These are phyloP conservation scores for Homalodisca vitripennis DNA, from an alignment of 1,140 invertebrate species.

Conservation along the genomic window DNA sequence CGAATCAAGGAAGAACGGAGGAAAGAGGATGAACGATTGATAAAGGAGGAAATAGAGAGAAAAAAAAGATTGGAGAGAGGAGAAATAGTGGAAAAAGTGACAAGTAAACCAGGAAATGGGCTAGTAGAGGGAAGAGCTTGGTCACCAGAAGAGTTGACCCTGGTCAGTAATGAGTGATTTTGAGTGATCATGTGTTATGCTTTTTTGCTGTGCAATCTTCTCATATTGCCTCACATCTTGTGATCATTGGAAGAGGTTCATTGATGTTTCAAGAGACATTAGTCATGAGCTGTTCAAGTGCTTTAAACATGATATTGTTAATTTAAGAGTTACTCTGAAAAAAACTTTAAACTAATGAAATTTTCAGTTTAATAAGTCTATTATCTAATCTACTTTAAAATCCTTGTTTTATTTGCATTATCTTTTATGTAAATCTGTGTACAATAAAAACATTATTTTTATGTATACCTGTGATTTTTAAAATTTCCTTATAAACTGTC, in stretches of 20 bases:
- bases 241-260: background rate
- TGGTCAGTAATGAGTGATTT: background rate
- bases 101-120: background rate
- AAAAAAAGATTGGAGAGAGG: background rate
- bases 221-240: background rate
- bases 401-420: too few relatives aligned
- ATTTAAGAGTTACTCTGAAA: too few relatives aligned
- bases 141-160: slow-evolving; percentile 2
- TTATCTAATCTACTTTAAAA: too few relatives aligned
- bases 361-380: too few relatives aligned
- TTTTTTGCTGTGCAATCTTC: background rate
- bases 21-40: background rate
- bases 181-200: background rate
- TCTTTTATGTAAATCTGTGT: too few relatives aligned
- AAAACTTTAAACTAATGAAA: too few relatives aligned
- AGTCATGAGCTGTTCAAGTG: too few relatives aligned
- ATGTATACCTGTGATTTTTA: too few relatives aligned
- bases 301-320: too few relatives aligned
- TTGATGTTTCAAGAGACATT: too few relatives aligned
- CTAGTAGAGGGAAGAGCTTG: background rate
- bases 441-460: too few relatives aligned
- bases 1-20: background rate
- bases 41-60: slow-evolving; percentile 17
- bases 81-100: background rate
- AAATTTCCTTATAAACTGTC: too few relatives aligned